Evolutionary conservation across 2,888 invertebrate genomes (phyloP).

Genomic region (Zaprionus bogoriensis): DNA sequence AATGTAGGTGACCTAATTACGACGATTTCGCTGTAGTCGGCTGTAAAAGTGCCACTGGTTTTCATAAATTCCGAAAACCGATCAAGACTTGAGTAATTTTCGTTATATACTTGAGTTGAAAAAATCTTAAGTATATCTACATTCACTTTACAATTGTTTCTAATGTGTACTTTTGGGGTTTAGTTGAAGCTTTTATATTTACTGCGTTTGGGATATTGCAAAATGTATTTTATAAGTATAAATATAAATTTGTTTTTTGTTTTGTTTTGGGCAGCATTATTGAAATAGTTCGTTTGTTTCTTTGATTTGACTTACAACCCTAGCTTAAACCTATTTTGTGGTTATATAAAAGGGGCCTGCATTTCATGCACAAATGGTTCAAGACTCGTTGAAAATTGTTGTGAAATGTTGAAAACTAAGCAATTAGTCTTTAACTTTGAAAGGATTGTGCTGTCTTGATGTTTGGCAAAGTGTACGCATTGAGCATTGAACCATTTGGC

Average conservation of each 20-base stretch:
- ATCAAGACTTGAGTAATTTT: not conserved
- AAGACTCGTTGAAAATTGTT: constrained; percentile 31
- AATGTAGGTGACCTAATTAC: constrained; percentile 11
- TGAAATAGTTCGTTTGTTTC: constrained; percentile 20
- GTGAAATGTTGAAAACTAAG: constrained; percentile 1
- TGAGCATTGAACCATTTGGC: constrained; percentile 59
- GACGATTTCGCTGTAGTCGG: constrained; percentile 25
- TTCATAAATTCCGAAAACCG: not conserved
- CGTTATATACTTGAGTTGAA: not conserved
- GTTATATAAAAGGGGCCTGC: constrained; percentile 21
- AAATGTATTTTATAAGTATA: constrained; percentile 5
- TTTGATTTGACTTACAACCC: constrained; percentile 29
- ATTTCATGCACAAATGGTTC: constrained; percentile 69
- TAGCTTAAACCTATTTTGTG: constrained; percentile 23
- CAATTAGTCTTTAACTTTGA: constrained; percentile 3
- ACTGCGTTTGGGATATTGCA: constrained; percentile 16
- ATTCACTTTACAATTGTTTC: constrained; percentile 15
- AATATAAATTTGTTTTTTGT: constrained; percentile 9
- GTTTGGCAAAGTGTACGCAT: constrained; percentile 21
- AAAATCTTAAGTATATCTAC: constrained; percentile 32
- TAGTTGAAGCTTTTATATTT: constrained; percentile 13
- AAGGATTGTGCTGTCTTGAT: constrained; percentile 34
- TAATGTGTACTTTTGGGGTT: constrained; percentile 12
- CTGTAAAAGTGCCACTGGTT: constrained; percentile 64
- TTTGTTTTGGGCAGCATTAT: constrained; percentile 43